Conservation (phyloP, 2,888 invertebrate genomes). For the Theretra japonica region DNA sequence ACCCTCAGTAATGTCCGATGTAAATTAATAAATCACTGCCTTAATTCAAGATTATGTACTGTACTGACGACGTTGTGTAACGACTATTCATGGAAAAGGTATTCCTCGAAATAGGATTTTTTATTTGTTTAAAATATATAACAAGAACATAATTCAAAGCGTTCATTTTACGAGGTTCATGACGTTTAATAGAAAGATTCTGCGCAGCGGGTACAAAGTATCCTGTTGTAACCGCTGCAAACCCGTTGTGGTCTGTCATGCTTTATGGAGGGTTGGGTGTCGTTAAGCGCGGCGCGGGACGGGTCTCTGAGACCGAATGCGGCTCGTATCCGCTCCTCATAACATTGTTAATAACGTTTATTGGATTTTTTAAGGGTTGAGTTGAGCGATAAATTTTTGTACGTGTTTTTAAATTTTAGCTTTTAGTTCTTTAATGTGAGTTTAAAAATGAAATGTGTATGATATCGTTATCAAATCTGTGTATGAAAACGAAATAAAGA, state of each 20-base stretch:
- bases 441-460: background rate
- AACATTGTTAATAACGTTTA: constrained; percentile 36
- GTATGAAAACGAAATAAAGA: background rate
- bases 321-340: constrained; percentile 6
- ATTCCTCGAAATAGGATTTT: too few species aligned
- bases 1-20: too few species aligned
- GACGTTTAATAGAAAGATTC: constrained; percentile 44
- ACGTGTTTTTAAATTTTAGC: background rate
- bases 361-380: constrained; percentile 37
- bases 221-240: constrained; percentile 34
- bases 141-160: constrained; percentile 36
- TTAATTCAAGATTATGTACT: too few species aligned
- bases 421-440: background rate
- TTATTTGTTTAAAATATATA: background rate
- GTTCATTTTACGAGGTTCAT: constrained; percentile 38
- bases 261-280: constrained; percentile 44
- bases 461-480: background rate
- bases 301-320: constrained; percentile 17
- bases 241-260: constrained; percentile 27
- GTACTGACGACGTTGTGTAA: too few species aligned
- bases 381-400: constrained; percentile 19
- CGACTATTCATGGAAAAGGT: too few species aligned
- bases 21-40: too few species aligned
- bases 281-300: constrained; percentile 38
- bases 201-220: constrained; percentile 47